Percentiles rank a stretch among this genome's conserved stretches.
Evolutionary conservation across 2,888 invertebrate species (phyloP).

Genomic region (Hypolimnas misippus): DNA sequence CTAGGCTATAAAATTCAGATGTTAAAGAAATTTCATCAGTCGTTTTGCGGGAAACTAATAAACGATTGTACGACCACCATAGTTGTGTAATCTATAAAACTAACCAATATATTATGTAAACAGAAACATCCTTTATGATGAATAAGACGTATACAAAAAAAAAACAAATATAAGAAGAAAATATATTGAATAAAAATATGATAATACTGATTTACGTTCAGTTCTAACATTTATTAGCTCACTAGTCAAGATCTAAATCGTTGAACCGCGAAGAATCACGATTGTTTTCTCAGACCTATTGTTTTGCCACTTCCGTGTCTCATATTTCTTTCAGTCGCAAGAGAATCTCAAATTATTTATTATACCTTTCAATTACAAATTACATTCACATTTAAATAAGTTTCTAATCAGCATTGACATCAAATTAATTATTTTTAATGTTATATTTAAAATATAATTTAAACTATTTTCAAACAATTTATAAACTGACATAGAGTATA

Average conservation of each 20-base stretch:
- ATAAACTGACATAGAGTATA: slow-evolving; percentile 69
- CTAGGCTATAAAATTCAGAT: slow-evolving; percentile 38
- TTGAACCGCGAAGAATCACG: slow-evolving; percentile 63
- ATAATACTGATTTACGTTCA: not conserved
- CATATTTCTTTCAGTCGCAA: slow-evolving; percentile 62
- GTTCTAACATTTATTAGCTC: slow-evolving; percentile 47
- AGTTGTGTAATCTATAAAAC: slow-evolving; percentile 25
- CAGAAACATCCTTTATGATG: not conserved
- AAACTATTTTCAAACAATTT: slow-evolving; percentile 55
- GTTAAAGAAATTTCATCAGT: slow-evolving; percentile 59
- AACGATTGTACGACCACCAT: slow-evolving; percentile 52
- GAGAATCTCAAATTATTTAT: slow-evolving; percentile 44
- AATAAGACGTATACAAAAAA: not conserved
- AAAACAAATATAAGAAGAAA: too few species aligned
- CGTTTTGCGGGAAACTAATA: slow-evolving; percentile 69
- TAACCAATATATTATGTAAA: not conserved
- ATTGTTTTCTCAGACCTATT: slow-evolving; percentile 58
- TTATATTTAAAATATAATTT: slow-evolving; percentile 22
- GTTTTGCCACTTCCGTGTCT: slow-evolving; percentile 67
- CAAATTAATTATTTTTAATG: slow-evolving; percentile 2
- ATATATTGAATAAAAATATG: too few species aligned
- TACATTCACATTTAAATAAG: slow-evolving; percentile 17
- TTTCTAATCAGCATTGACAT: not conserved
- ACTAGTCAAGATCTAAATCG: slow-evolving; percentile 57
- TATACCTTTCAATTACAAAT: not conserved